A percentile compares a stretch with the other conserved stretches of the same genome.
Evolutionary conservation across 2,888 invertebrate genomes (phyloP).

Genomic region (Orchestes rusci): DNA sequence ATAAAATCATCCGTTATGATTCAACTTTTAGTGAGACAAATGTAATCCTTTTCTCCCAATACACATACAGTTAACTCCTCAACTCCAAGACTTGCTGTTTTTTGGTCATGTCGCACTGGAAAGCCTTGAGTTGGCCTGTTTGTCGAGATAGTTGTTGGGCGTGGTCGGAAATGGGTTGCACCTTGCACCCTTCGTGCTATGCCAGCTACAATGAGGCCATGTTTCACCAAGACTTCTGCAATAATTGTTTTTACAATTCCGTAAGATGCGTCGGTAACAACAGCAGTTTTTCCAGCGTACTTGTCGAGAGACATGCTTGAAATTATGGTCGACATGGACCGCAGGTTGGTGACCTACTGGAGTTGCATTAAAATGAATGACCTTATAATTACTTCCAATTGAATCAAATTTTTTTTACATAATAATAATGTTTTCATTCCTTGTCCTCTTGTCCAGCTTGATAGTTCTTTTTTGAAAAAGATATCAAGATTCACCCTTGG

Average conservation of each 20-base stretch:
- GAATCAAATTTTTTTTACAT: too few relatives aligned
- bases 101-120: constrained; percentile 28
- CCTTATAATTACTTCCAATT: too few relatives aligned
- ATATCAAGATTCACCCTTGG: too few relatives aligned
- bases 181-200: constrained; percentile 29
- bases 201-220: constrained; percentile 24
- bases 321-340: too few relatives aligned
- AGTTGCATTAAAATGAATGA: too few relatives aligned
- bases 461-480: too few relatives aligned
- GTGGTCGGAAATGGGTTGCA: constrained; percentile 26
- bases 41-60: too few relatives aligned
- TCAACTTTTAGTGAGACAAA: too few relatives aligned
- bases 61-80: constrained; percentile 3
- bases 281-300: constrained; percentile 3
- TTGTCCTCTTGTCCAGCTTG: too few relatives aligned
- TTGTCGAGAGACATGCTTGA: constrained; percentile 28
- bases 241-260: constrained; percentile 5
- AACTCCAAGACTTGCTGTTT: constrained; percentile 29
- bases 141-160: constrained; percentile 22
- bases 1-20: too few relatives aligned
- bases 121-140: constrained; percentile 28
- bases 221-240: background rate
- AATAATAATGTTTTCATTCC: too few relatives aligned
- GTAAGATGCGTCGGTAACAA: constrained; percentile 4
- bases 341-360: too few relatives aligned